Evolutionary conservation across 2,888 invertebrate genomes (phyloP).

Genomic region (Odontocolon sp.): DNA sequence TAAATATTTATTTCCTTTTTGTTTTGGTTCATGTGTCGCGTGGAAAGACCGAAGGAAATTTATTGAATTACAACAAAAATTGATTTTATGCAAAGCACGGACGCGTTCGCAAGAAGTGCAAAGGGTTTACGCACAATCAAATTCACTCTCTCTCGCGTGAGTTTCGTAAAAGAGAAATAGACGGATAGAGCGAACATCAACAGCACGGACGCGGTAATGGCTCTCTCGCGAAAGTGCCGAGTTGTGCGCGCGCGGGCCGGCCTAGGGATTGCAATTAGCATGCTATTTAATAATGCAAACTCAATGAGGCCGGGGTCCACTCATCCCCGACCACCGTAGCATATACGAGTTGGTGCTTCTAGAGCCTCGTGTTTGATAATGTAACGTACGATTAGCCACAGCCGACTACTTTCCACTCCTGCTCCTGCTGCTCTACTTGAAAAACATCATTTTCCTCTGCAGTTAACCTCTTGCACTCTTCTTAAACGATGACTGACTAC

Average conservation of each 20-base stretch:
- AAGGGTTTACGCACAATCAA: constrained; percentile 11
- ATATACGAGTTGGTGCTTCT: constrained; percentile 59
- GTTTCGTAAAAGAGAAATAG: not conserved
- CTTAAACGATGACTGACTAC: not conserved
- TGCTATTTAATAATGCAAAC: constrained; percentile 75
- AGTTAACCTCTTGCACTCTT: constrained; percentile 15
- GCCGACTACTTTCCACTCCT: constrained; percentile 19
- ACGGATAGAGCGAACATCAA: constrained; percentile 29
- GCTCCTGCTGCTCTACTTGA: not conserved
- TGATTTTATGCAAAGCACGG: constrained; percentile 1
- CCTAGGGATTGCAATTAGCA: constrained; percentile 73
- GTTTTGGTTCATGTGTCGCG: too few relatives aligned
- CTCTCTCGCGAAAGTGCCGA: constrained; percentile 56
- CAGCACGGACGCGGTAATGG: constrained; percentile 55
- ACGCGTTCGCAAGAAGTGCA: not conserved
- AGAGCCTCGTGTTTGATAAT: constrained; percentile 68
- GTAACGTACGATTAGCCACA: constrained; percentile 66
- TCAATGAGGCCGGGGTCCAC: constrained; percentile 69
- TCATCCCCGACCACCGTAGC: constrained; percentile 56
- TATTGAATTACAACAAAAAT: not conserved
- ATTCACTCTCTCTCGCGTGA: constrained; percentile 25
- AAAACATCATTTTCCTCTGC: constrained; percentile 54
- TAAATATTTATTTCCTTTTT: too few relatives aligned
- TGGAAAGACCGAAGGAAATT: not conserved
- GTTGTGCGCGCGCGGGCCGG: constrained; percentile 46